phyloP scores from a whole-genome alignment of 2,888 invertebrate species.

The Diarsia mendica region DNA sequence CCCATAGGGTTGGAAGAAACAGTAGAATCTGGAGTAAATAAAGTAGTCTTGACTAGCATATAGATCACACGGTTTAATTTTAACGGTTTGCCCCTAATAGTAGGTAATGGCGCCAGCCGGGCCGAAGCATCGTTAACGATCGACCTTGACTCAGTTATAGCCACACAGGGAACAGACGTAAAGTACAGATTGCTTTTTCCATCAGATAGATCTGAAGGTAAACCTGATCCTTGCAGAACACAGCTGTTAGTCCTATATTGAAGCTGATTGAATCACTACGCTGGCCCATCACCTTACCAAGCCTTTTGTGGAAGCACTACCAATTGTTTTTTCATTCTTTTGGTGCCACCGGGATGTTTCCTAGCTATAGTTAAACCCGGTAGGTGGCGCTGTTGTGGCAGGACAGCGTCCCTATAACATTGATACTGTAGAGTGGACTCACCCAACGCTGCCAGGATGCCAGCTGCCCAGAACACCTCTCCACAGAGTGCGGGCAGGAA shows the following conservation, averaged over 20 bases:
- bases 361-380: too few relatives aligned
- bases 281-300: background rate
- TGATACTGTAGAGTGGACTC: constrained; percentile 65
- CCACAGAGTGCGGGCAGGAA: constrained; percentile 99
- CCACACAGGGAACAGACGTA: background rate
- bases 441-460: constrained; percentile 98
- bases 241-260: background rate
- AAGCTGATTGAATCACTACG: background rate
- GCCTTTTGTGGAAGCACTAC: background rate
- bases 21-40: background rate
- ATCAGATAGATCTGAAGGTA: background rate
- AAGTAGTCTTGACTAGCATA: background rate
- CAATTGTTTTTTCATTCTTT: background rate
- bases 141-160: background rate
- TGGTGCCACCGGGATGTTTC: background rate
- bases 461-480: constrained; percentile 99
- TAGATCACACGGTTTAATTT: background rate
- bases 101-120: background rate
- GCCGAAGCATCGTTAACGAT: too few relatives aligned
- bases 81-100: background rate
- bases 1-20: background rate
- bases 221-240: background rate
- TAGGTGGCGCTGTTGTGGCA: background rate
- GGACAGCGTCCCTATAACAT: background rate
- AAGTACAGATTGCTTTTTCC: background rate